Base-by-base conservation (phyloP, 2,888 invertebrate species). In the Parnassius orleans region DNA sequence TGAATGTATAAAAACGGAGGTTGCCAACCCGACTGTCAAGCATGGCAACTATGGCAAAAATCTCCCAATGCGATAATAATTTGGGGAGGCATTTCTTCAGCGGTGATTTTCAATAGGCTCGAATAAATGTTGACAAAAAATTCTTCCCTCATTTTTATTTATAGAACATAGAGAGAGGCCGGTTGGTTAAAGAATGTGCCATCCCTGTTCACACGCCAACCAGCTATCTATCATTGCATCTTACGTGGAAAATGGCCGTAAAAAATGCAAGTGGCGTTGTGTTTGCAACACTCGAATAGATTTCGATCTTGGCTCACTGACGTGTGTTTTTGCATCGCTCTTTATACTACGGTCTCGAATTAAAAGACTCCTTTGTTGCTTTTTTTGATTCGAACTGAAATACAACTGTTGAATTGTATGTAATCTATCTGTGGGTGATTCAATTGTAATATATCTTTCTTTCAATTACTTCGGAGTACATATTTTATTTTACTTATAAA, bases 171-270 rank as follows among this genome's bases (percentile, higher is more conserved):
- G 10, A 9, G 10, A 43, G 43, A 11, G 43, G 43, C 46, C 7
- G 12, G 2, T 53, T 12, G 41, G 48, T 48, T 54, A 54, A 53
- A 42, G 47, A 60, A 10, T 12, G 51, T 57, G 57, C n/a, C 57
- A 57, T 43, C 63, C 63, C 54, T 63, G 58, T 55, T 58, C 54
- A 24, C 50, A 57, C 53, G 62, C 62, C 47, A 57, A 53, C 57
- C 43, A 46, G 47, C 61, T 61, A 62, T 58, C 57, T 57, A 58
- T 63, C 63, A 63, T 54, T 63, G 63, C 63, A 63, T 63, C 63
- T 63, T 63, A 51, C 51, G 24, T 58, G 54, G 63, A 63, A 63
- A 62, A 62, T 57, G 54, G 53, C 41, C 24, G 5, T 54, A 63
- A 63, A 63, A 62, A 61, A 54, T 44, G 33, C 47, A 61, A 53